Conservation (phyloP, 2,797 vertebrate genomes). For the Malurus splendens region DNA sequence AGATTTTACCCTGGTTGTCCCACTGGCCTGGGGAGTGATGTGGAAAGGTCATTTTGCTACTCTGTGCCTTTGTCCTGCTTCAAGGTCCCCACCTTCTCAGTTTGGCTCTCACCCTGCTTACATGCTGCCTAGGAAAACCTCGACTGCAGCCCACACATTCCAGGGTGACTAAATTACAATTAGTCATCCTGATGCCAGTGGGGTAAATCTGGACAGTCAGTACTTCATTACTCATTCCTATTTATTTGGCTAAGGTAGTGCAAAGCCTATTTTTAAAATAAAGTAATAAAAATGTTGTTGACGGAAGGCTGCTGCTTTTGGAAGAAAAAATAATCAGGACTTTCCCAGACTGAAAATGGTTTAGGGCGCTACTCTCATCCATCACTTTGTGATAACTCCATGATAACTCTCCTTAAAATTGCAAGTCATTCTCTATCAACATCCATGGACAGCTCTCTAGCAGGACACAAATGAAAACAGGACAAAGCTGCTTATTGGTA, state of each 20-base stretch:
- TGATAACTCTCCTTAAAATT: slow-evolving; percentile 32
- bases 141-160: accelerated
- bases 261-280: slow-evolving; percentile 20
- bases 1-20: neutral
- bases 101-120: neutral
- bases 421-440: slow-evolving; percentile 32
- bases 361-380: slow-evolving; percentile 24
- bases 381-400: neutral
- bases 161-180: neutral
- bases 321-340: neutral
- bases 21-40: neutral
- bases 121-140: neutral
- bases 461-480: slow-evolving; percentile 10
- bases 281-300: slow-evolving; percentile 17
- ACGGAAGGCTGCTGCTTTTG: neutral
- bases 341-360: slow-evolving; percentile 12
- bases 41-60: neutral
- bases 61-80: neutral
- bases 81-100: neutral
- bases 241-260: neutral
- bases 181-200: neutral
- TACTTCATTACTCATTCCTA: neutral
- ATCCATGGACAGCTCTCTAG: neutral
- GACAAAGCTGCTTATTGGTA: slow-evolving; percentile 17
- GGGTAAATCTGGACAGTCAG: neutral